Base-by-base conservation (phyloP, 2,888 invertebrate genomes). In the Tenthredo livida region DNA sequence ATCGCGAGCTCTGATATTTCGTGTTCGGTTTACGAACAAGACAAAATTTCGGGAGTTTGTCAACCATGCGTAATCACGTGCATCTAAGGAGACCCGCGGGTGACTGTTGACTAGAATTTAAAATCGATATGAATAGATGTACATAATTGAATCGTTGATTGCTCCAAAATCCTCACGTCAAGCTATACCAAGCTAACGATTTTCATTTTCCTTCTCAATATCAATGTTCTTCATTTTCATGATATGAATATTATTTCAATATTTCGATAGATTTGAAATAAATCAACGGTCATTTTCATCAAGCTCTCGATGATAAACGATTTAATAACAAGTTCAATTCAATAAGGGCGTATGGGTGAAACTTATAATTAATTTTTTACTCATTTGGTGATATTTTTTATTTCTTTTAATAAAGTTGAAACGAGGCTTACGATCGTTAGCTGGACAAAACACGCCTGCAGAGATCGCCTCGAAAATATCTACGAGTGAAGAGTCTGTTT, bases 1-100 rank as follows among this genome's bases (percentile, higher is more conserved):
- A 65, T 83, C 61, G 40, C 37, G 83, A 65, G 50, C 4, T 83
- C 83, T 37, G 67, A 70, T 15, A 43, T 33, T 83, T 67, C 83
- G 67, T 83, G 83, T 43, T 9, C 17, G 5, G 43, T 47, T 65
- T 80, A 61, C 80, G 80, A 61, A 77, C 43, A n/a, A 54, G 50
- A 54, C 12, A 61, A 80, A 17, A n/a, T 40, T 80, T 80, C 37
- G 15, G 37, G 83, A 80, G 65, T 67, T 65, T 50, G 29, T 67
- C 65, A 47, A 83, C 83, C 83, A 33, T 67, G 37, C 67, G 65
- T 50, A 67, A 83, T 47, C 29, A 37, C 29, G 29, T 21, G 77
- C 50, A 54, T 67, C 17, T 33, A 33, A 33, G 29, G 29, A 33
- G 33, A 33, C 29, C 21, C 54, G 33, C 77, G 17, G 12, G 17